A percentile compares a stretch with the other conserved stretches of the same genome.
Evolutionary conservation across 1,140 invertebrate species (phyloP).

Genomic region (Polypedilum pembai): DNA sequence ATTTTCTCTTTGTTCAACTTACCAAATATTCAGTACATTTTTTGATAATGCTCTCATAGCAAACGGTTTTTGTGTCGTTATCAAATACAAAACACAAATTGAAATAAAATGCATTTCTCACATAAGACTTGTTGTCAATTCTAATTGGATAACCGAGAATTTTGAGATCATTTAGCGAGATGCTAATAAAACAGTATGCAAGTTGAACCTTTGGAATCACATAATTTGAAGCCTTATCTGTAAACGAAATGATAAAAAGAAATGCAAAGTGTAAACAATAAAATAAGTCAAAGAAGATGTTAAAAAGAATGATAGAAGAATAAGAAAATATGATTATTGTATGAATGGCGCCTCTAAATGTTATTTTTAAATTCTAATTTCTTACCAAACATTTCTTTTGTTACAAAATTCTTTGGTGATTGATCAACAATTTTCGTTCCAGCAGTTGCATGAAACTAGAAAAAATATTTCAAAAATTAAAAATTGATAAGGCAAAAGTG

Average conservation of each 20-base stretch:
- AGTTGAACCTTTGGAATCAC: constrained; percentile 89
- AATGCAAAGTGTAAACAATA: constrained; percentile 57
- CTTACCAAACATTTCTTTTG: constrained; percentile 68
- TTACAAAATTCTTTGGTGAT: constrained; percentile 75
- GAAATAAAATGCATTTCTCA: constrained; percentile 84
- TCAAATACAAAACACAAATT: constrained; percentile 91
- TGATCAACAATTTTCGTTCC: constrained; percentile 77
- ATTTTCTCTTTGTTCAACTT: constrained; percentile 36
- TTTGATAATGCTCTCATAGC: constrained; percentile 81
- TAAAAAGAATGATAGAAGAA: not conserved
- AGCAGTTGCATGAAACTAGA: constrained; percentile 64
- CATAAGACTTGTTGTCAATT: constrained; percentile 82
- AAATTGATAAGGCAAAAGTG: not conserved
- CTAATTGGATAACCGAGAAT: constrained; percentile 82
- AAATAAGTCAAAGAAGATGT: constrained; percentile 45
- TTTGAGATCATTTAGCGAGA: constrained; percentile 62
- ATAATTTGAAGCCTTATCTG: constrained; percentile 48
- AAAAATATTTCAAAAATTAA: not conserved
- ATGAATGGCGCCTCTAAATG: not conserved
- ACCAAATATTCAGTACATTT: constrained; percentile 83
- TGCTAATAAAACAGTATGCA: constrained; percentile 76
- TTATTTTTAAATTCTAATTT: not conserved
- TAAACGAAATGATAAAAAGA: not conserved
- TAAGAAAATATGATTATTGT: too few relatives aligned
- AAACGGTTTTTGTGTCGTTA: constrained; percentile 69